Evolutionary conservation across 1,140 invertebrate species (phyloP).

Genomic region (Oreohelix idahoensis): DNA sequence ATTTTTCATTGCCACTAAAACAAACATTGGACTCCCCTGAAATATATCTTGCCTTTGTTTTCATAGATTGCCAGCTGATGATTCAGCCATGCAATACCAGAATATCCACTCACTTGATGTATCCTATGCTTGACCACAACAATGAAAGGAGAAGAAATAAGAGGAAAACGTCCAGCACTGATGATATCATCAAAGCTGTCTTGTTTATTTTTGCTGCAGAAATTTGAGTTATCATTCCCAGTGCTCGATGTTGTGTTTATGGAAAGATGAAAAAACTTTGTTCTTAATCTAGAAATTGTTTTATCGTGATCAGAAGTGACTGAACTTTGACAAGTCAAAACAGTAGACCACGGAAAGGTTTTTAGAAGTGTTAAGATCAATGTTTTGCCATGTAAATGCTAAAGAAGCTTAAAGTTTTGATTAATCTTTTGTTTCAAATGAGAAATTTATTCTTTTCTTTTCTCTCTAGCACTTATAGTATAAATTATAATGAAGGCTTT

Average conservation of each 20-base stretch:
- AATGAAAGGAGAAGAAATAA: background rate
- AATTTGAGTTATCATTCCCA: background rate
- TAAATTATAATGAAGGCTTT: background rate
- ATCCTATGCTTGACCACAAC: background rate
- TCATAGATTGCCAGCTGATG: conserved; percentile 19
- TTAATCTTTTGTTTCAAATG: no score
- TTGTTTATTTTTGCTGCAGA: background rate
- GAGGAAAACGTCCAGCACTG: background rate
- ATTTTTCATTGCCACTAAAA: no score
- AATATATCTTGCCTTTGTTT: conserved; percentile 9
- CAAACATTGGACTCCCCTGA: background rate
- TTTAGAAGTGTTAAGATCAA: no score
- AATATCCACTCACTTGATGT: conserved; percentile 19
- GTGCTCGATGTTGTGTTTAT: background rate
- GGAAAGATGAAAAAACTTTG: background rate
- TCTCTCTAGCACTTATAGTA: no score
- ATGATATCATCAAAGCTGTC: background rate
- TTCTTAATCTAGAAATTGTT: no score
- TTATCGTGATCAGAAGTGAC: no score
- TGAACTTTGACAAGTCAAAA: no score
- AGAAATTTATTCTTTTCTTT: no score
- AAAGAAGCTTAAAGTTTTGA: no score
- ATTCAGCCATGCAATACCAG: conserved; percentile 42
- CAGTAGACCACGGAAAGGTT: no score
- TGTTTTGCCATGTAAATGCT: no score